Percentiles rank a stretch among this genome's conserved stretches.
Conservation (phyloP, 2,113 vertebrate species). For the Apus apus region DNA sequence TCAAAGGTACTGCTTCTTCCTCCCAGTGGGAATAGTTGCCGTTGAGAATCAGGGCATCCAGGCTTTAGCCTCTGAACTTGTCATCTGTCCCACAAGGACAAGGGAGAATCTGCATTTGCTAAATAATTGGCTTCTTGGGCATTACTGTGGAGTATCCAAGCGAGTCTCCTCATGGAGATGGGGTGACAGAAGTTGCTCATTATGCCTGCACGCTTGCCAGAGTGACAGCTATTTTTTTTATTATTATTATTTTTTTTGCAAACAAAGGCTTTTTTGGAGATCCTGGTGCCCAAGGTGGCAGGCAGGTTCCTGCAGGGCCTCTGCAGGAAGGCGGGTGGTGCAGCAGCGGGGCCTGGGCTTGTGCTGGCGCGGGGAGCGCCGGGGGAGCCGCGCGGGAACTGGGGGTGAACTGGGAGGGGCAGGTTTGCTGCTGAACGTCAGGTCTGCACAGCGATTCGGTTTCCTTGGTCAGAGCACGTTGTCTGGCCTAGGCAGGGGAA, state of each 20-base stretch:
- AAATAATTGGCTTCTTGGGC: background rate
- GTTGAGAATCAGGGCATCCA: background rate
- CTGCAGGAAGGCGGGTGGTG: background rate
- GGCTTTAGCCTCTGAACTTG: background rate
- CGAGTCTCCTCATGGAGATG: accelerated
- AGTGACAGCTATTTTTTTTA: background rate
- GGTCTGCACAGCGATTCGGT: too few relatives aligned
- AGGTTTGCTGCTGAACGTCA: too few relatives aligned
- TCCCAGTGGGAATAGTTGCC: accelerated
- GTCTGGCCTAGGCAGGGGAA: too few relatives aligned
- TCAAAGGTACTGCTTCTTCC: background rate
- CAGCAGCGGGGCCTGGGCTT: accelerated
- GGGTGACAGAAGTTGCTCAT: accelerated
- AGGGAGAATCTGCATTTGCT: background rate
- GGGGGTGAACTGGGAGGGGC: accelerated
- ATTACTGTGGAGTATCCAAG: accelerated
- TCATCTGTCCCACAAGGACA: background rate
- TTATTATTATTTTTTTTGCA: background rate
- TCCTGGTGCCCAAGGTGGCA: background rate
- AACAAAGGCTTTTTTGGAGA: background rate
- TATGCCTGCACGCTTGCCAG: background rate
- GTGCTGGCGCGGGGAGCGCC: accelerated
- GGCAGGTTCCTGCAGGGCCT: background rate
- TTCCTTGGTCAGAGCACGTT: too few relatives aligned
- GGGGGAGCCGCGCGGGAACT: accelerated